Conservation (phyloP, 2,113 vertebrate species). For the Echinops telfairi region DNA sequence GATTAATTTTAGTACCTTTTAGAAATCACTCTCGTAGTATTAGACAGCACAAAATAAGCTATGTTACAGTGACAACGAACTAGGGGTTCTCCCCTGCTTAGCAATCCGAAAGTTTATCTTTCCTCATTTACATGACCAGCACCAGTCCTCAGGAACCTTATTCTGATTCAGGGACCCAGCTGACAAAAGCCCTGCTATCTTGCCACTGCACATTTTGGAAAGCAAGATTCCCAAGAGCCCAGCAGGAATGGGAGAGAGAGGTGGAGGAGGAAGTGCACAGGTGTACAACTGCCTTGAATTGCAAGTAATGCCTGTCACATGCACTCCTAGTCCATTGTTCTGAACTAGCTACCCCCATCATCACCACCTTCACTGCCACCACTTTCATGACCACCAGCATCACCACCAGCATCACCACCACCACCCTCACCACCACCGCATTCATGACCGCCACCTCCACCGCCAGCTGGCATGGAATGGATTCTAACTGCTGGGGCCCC, state of each 20-base stretch:
- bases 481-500: neutral
- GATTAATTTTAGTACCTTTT: slow-evolving; percentile 79
- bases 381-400: too few relatives aligned
- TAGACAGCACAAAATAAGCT: slow-evolving; percentile 22
- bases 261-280: neutral
- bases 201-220: neutral
- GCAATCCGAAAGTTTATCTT: slow-evolving; percentile 7
- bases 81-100: neutral
- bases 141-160: neutral
- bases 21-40: neutral
- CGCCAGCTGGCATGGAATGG: neutral
- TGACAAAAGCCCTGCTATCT: neutral
- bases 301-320: neutral
- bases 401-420: too few relatives aligned
- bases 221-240: neutral
- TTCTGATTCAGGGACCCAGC: neutral
- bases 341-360: neutral
- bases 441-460: neutral
- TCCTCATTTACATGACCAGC: neutral
- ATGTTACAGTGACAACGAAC: neutral
- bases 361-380: too few relatives aligned
- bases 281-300: neutral
- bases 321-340: neutral
- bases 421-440: too few relatives aligned
- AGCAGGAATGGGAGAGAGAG: neutral